Evolutionary conservation across 2,888 invertebrate genomes (phyloP), one percentile per base, ranked within the genome.

Genomic region (Platypus cylindrus): DNA sequence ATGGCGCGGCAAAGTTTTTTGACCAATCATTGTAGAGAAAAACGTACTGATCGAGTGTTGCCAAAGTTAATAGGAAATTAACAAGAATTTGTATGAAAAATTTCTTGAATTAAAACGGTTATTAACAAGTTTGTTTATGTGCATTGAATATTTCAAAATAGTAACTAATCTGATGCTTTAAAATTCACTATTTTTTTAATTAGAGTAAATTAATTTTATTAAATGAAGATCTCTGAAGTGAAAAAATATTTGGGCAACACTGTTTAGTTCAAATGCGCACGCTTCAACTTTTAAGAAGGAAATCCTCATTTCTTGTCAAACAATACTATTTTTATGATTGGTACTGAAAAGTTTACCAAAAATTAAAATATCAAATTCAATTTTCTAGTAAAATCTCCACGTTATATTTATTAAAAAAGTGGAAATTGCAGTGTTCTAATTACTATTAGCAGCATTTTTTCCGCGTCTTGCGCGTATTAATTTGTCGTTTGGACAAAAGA

Each of bases 331-430:
- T 43, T 47, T 43, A 48, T 46, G 45, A 49, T 45, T 50, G 48
- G 47, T 43, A 45, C 46, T 43, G 44, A 44, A 43, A 48, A 48
- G 49, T 51, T 51, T 51, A 46, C 49, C 48, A 47, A 43, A 43
- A 40, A 44, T 44, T 48, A 40, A 45, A 51, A 46, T n/a, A n/a
- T n/a, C n/a, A n/a, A n/a, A n/a, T n/a, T n/a, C 44, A 44, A 41
- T 49, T 49, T 51, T 47, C 45, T n/a, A n/a, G n/a, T n/a, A n/a
- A n/a, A n/a, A n/a, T n/a, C n/a, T n/a, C n/a, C n/a, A n/a, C n/a
- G n/a, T n/a, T n/a, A n/a, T n/a, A n/a, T n/a, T n/a, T n/a, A n/a
- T n/a, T n/a, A n/a, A n/a, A n/a, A n/a, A n/a, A n/a, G 42, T 32
- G 45, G 41, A 41, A 44, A 37, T 24, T 29, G 28, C 36, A 39